Base-by-base conservation (phyloP, 2,797 vertebrate species). In the Sebastes taczanowskii region DNA sequence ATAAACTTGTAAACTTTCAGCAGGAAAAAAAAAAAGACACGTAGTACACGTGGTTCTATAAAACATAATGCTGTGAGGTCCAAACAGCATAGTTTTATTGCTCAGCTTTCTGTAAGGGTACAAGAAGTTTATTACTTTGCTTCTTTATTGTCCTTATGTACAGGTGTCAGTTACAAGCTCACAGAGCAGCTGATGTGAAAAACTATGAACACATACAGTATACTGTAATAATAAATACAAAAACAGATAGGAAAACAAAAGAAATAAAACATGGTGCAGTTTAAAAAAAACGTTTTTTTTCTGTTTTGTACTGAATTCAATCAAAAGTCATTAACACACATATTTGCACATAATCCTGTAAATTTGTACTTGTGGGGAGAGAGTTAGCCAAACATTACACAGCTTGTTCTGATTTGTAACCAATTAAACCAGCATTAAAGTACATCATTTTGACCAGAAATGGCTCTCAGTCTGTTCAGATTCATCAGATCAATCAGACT, bases 11-110 rank as follows among this genome's bases (percentile, higher is more conserved):
- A 52, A 68, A 53, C 20, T 11, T 53, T 13, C 4, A 58, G 30
- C 27, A 38, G 2, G 11, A 5, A 35, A 66, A 75, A 66, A 75
- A 29, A 64, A 83, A 68, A 66, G 20, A 88, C 82, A 82, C 6
- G 52, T 4, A 46, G 71, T 22, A 79, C 74, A 77, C 25, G 2
- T 38, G 30, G 18, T 85, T 91, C 64, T 94, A 92, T 90, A 88
- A 95, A 95, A 95, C 91, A 93, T 91, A 95, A 95, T 97, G 97
- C 97, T 97, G 96, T 96, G 92, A 93, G 89, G 95, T 96, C 94
- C 96, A 96, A 97, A 97, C 97, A 98, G 97, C 97, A 97, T 96
- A 94, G 95, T 97, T 98, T 98, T 95, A 98, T 98, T 98, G 97
- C 97, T 98, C 96, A 91, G 86, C 95, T 92, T 96, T 97, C 94